These are phyloP conservation scores for Agrypnus murinus DNA, from an alignment of 2,888 invertebrate species.

Conservation along the genomic window DNA sequence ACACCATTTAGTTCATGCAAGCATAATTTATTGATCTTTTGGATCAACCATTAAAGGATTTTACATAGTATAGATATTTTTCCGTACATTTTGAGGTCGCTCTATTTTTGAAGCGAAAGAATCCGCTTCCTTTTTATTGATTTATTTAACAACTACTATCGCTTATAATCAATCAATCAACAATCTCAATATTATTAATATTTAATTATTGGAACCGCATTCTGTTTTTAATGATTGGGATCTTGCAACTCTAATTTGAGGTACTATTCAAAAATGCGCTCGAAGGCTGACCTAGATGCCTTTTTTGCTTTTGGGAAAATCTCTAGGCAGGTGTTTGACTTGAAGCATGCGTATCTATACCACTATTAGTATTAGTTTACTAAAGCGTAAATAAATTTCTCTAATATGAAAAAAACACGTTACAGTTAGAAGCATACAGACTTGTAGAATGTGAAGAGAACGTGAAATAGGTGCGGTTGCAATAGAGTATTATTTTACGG, in stretches of 20 bases:
- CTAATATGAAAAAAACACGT: constrained; percentile 38
- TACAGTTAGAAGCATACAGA: constrained; percentile 39
- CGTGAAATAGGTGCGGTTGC: constrained; percentile 45
- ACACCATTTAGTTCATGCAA: too few relatives aligned
- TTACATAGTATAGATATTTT: too few relatives aligned
- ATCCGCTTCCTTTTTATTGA: constrained; percentile 3
- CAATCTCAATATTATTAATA: neutral
- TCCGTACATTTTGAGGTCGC: too few relatives aligned
- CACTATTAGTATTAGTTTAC: constrained; percentile 18
- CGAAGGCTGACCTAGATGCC: constrained; percentile 10
- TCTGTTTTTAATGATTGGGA: too few relatives aligned
- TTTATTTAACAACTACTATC: too few relatives aligned
- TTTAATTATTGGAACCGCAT: too few relatives aligned
- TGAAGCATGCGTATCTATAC: constrained; percentile 13
- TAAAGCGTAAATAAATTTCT: constrained; percentile 37
- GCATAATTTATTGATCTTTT: too few relatives aligned
- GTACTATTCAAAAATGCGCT: constrained; percentile 2
- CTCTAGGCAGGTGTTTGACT: constrained; percentile 32
- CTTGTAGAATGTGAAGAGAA: constrained; percentile 44
- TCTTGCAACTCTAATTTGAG: neutral
- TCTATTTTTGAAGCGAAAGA: too few relatives aligned
- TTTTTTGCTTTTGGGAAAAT: neutral
- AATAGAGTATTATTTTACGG: constrained; percentile 35
- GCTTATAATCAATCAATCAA: constrained; percentile 4
- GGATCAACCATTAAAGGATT: too few relatives aligned